These are phyloP conservation scores for Parnassius glacialis DNA, from an alignment of 2,888 invertebrate species.

Conservation along the genomic window DNA sequence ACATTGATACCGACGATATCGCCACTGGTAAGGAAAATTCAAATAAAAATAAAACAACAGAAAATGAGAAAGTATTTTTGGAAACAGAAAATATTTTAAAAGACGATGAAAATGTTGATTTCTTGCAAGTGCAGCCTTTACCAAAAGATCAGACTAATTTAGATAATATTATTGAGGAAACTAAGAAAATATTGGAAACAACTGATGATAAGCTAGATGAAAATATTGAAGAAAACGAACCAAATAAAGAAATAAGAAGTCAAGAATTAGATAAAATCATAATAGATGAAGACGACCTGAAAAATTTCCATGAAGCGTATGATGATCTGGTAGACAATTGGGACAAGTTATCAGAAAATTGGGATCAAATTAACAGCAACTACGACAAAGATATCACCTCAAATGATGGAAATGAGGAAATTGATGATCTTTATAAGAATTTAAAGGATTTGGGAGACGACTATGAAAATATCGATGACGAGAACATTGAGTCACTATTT, in stretches of 20 bases:
- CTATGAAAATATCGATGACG: constrained; percentile 34
- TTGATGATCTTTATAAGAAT: constrained; percentile 24
- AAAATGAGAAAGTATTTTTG: constrained; percentile 15
- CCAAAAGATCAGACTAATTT: constrained; percentile 28
- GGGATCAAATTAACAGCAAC: constrained; percentile 43
- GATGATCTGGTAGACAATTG: constrained; percentile 55
- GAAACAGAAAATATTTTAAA: constrained; percentile 28
- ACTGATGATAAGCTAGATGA: constrained; percentile 27
- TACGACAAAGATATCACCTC: constrained; percentile 25
- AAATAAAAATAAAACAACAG: constrained; percentile 4
- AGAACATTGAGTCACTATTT: constrained; percentile 30
- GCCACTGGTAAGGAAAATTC: neutral
- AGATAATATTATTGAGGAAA: constrained; percentile 40
- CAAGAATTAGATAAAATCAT: constrained; percentile 13
- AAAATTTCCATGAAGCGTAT: constrained; percentile 33
- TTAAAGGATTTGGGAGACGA: constrained; percentile 23
- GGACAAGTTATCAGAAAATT: constrained; percentile 49
- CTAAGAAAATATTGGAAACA: constrained; percentile 34
- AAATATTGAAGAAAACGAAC: constrained; percentile 6
- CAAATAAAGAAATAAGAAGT: constrained; percentile 14
- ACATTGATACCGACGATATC: constrained; percentile 19
- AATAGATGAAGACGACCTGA: constrained; percentile 7
- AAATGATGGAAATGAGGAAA: constrained; percentile 26
- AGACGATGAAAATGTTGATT: constrained; percentile 24
- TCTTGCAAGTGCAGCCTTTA: constrained; percentile 17